These are phyloP conservation scores for Bos taurus DNA, from an alignment of 2,113 vertebrate genomes.

Conservation along the genomic window DNA sequence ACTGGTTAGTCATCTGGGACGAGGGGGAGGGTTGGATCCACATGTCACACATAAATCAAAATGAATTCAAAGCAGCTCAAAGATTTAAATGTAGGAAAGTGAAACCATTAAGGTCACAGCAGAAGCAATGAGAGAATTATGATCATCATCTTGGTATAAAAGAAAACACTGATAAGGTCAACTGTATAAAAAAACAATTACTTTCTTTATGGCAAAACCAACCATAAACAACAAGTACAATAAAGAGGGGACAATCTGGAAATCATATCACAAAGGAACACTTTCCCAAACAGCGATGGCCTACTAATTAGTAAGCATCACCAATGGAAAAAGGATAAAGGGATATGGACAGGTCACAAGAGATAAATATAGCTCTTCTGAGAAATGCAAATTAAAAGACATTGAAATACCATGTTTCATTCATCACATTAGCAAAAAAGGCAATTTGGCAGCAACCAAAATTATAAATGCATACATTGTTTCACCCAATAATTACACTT, in stretches of 20 bases:
- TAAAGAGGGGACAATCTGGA: not conserved
- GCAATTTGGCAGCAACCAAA: not conserved
- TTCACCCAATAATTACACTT: not conserved
- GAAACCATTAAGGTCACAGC: not conserved
- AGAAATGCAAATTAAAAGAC: slow-evolving; percentile 26
- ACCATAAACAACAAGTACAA: not conserved
- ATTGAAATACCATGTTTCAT: not conserved
- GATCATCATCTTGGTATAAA: not conserved
- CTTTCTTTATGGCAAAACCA: not conserved
- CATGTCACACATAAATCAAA: not conserved
- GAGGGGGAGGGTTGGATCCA: not conserved
- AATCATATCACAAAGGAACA: not conserved
- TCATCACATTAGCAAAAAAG: not conserved
- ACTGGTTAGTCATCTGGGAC: not conserved
- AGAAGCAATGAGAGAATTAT: not conserved
- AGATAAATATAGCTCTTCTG: slow-evolving; percentile 1
- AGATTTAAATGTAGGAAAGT: slow-evolving; percentile 25
- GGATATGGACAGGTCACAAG: not conserved
- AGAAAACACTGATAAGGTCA: not conserved
- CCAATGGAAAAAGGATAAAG: not conserved
- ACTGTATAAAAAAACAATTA: not conserved
- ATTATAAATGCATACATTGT: not conserved
- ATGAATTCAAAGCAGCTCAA: not conserved
- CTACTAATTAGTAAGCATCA: not conserved
- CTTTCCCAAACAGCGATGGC: not conserved